These are phyloP conservation scores for Pardalotus punctatus DNA, from an alignment of 2,113 vertebrate species.

Conservation along the genomic window DNA sequence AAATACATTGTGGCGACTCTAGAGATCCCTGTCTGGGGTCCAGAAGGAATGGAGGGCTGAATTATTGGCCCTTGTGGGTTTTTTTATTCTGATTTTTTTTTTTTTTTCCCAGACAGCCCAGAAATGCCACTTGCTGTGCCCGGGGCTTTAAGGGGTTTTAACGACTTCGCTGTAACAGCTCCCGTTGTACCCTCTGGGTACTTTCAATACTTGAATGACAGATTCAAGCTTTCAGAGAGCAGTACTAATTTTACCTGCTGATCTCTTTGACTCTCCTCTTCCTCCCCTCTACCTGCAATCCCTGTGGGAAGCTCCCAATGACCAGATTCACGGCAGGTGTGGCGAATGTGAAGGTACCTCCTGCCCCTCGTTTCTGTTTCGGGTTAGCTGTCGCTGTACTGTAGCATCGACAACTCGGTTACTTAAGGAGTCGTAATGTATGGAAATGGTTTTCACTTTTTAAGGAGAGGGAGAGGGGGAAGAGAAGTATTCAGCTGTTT, in stretches of 20 bases:
- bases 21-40: slow-evolving; percentile 54
- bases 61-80: slow-evolving; percentile 32
- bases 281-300: slow-evolving; percentile 20
- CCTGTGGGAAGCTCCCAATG: slow-evolving; percentile 27
- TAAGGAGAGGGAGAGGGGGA: slow-evolving; percentile 42
- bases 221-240: slow-evolving; percentile 72
- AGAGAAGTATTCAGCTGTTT: slow-evolving; percentile 38
- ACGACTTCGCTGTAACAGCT: slow-evolving; percentile 60
- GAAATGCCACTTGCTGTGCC: slow-evolving; percentile 56
- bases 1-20: slow-evolving; percentile 36
- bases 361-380: background rate
- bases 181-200: slow-evolving; percentile 57
- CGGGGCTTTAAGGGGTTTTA: slow-evolving; percentile 51
- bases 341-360: slow-evolving; percentile 60
- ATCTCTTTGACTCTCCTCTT: slow-evolving; percentile 49
- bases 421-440: background rate
- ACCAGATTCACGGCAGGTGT: slow-evolving; percentile 47
- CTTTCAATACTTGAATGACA: slow-evolving; percentile 77
- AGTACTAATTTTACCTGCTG: slow-evolving; percentile 70
- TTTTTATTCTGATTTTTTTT: background rate
- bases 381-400: slow-evolving; percentile 40
- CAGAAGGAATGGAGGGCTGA: slow-evolving; percentile 66
- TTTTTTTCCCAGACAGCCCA: slow-evolving; percentile 26
- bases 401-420: slow-evolving; percentile 44
- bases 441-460: background rate